Evolutionary conservation across 2,797 vertebrate species (phyloP), one percentile per base, ranked within the genome.

Genomic region (Phyllotis vaccarum): DNA sequence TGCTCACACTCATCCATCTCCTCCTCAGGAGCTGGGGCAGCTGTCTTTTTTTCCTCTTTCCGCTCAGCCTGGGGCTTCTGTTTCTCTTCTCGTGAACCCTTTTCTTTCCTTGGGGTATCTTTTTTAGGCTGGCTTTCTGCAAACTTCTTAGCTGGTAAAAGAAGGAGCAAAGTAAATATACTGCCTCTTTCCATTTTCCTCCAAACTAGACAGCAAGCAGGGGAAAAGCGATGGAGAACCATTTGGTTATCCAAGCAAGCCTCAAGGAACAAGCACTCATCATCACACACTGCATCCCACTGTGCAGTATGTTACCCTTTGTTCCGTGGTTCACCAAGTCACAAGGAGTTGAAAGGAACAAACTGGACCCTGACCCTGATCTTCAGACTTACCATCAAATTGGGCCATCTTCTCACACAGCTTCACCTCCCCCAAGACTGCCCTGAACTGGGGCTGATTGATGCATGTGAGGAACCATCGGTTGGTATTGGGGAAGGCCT

Each of bases 321-420:
- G 56, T 56, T 54, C 54, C 8, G 6, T 11, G 54, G 40, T 3
- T 70, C 12, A 89, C 81, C 56, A 27, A 62, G 24, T 19, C 49
- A 34, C 66, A 29, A 74, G 17, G 46, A 56, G n/a, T 1, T 29
- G 68, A 89, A 22, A 43, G 0, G 29, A 83, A 56, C 37, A 2
- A 52, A 74, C 14, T 11, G 46, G 54, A 58, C 16, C 29, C n/a
- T 13, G 29, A 34, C 16, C 34, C 37, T 5, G 17, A 34, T 34
- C 19, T 22, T n/a, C 80, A 10, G 22, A 74, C 99, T 98, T 94
- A 99, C 99, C 99, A 83, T 99, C 99, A 98, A 99, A 99, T 97
- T 99, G 99, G 1, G 99, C 99, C 99, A 99, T 99, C 98, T 99
- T 99, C 93, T 99, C 99, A 96, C 99, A 99, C 40, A 99, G 99